Evolutionary conservation across 2,888 invertebrate genomes (phyloP).

Genomic region (Charanyca ferruginea): DNA sequence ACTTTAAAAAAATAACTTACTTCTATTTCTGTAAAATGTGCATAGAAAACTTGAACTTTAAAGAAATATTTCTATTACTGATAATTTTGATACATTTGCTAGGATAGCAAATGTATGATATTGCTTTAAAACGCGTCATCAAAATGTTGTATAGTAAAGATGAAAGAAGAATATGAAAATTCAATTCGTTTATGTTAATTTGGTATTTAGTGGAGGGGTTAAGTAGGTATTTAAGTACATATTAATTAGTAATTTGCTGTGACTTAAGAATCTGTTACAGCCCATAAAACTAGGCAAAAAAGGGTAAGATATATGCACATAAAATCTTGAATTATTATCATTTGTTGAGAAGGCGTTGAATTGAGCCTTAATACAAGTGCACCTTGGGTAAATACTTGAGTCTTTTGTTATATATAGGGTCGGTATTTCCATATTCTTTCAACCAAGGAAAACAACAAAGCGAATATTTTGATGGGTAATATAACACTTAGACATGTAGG

Average conservation of each 20-base stretch:
- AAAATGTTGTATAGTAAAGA: too few species aligned
- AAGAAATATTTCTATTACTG: slow-evolving; percentile 18
- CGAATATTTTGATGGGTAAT: background rate
- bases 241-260: background rate
- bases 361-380: slow-evolving; percentile 10
- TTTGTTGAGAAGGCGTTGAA: background rate
- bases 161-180: slow-evolving; percentile 4
- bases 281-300: slow-evolving; percentile 1
- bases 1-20: slow-evolving; percentile 1
- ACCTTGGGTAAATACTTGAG: background rate
- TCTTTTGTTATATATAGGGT: slow-evolving; percentile 30
- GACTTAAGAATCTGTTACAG: background rate
- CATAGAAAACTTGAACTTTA: slow-evolving; percentile 1
- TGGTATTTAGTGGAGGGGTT: slow-evolving; percentile 4
- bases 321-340: background rate
- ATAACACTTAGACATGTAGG: background rate
- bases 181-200: slow-evolving; percentile 9
- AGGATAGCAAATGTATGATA: too few species aligned
- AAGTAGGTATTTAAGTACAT: background rate
- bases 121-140: too few species aligned
- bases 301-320: background rate
- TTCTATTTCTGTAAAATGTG: slow-evolving; percentile 8
- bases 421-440: slow-evolving; percentile 15
- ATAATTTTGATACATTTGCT: slow-evolving; percentile 11
- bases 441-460: slow-evolving; percentile 1